phyloP scores from a whole-genome alignment of 2,888 invertebrate genomes.

The Erannis defoliaria region DNA sequence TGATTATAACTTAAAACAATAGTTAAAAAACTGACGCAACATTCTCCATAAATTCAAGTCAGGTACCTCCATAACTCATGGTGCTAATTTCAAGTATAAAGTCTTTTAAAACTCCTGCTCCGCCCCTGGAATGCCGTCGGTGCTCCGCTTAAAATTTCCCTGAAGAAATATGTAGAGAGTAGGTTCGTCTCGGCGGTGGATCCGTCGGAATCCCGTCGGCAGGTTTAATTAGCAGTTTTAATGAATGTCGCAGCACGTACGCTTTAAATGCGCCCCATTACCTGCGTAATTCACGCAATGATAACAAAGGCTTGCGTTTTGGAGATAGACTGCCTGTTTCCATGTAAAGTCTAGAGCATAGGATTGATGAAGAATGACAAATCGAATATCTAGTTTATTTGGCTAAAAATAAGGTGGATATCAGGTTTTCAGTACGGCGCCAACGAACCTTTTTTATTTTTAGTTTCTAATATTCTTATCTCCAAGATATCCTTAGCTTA shows the following conservation, averaged over 20 bases:
- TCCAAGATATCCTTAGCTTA: too few relatives aligned
- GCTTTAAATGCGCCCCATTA: slow-evolving; percentile 80
- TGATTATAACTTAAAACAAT: too few relatives aligned
- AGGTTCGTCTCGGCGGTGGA: slow-evolving; percentile 59
- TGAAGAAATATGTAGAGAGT: slow-evolving; percentile 67
- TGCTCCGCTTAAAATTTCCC: slow-evolving; percentile 62
- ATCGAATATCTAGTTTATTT: too few relatives aligned
- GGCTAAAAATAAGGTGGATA: too few relatives aligned
- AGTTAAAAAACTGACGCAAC: neutral
- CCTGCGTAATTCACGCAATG: slow-evolving; percentile 81
- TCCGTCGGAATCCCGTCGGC: slow-evolving; percentile 72
- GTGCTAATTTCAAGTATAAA: slow-evolving; percentile 53
- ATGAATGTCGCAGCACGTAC: slow-evolving; percentile 84
- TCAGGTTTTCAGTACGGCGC: too few relatives aligned
- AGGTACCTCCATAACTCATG: slow-evolving; percentile 46
- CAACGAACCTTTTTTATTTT: too few relatives aligned
- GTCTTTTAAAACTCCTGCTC: slow-evolving; percentile 53
- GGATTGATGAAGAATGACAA: neutral
- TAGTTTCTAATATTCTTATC: too few relatives aligned
- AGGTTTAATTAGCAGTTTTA: slow-evolving; percentile 81
- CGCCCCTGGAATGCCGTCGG: slow-evolving; percentile 51
- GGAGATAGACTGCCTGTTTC: slow-evolving; percentile 29
- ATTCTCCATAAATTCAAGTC: slow-evolving; percentile 6
- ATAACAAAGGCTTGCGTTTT: slow-evolving; percentile 67
- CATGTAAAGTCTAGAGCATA: neutral